Percentiles rank a stretch among this genome's conserved stretches.
These are phyloP conservation scores for Myotis lucifugus DNA, from an alignment of 2,113 vertebrate genomes.

Conservation along the genomic window DNA sequence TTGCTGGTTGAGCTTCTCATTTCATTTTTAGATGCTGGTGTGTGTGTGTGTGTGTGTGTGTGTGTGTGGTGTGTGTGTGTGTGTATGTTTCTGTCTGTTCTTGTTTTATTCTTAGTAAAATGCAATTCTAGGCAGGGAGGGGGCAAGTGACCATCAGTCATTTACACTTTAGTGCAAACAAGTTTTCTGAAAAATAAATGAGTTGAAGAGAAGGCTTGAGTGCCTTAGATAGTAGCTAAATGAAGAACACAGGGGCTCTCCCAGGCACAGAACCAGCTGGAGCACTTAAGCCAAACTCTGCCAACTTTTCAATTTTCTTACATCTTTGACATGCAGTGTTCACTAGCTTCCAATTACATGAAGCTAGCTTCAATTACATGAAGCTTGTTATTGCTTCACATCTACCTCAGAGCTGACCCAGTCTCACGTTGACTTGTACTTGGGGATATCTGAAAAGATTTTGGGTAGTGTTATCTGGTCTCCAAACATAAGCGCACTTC, in stretches of 20 bases:
- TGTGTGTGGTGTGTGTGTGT: not conserved
- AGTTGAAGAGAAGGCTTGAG: not conserved
- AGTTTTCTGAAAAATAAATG: not conserved
- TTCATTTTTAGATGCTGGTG: not conserved
- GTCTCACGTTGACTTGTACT: not conserved
- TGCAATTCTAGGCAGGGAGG: not conserved
- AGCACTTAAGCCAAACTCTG: not conserved
- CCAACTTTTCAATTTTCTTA: not conserved
- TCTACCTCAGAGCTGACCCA: conserved; percentile 17
- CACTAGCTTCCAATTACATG: not conserved
- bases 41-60: not conserved
- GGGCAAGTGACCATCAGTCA: not conserved
- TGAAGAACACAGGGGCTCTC: not conserved
- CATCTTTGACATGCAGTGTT: not conserved
- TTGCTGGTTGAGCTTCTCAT: not conserved
- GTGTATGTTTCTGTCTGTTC: not conserved
- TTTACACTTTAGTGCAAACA: conserved; percentile 40
- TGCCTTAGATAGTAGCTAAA: not conserved
- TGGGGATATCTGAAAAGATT: not conserved
- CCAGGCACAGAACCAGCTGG: not conserved
- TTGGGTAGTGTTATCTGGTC: conserved; percentile 23
- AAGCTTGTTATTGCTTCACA: conserved; percentile 26
- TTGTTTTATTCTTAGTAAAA: conserved; percentile 38
- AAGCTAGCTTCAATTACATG: not conserved
- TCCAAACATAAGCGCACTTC: not conserved